A percentile compares a stretch with the other conserved stretches of the same genome.
Evolutionary conservation across 2,888 invertebrate species (phyloP).

Genomic region (Mayetiola destructor): DNA sequence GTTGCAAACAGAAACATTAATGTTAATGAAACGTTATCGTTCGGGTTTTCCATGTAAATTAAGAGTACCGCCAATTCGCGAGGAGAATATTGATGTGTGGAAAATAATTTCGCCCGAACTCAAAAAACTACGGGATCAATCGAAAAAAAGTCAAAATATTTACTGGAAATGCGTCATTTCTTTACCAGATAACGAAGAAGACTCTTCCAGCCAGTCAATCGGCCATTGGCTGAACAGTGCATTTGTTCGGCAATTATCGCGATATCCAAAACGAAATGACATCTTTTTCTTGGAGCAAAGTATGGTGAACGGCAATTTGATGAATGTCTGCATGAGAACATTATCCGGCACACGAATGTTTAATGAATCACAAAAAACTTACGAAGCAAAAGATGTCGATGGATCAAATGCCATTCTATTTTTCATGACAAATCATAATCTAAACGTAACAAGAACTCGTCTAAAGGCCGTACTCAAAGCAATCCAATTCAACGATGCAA

Average conservation of each 20-base stretch:
- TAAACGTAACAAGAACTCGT: constrained; percentile 23
- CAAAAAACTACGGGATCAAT: neutral
- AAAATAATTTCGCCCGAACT: constrained; percentile 5
- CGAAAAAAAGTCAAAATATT: constrained; percentile 17
- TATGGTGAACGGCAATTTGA: constrained; percentile 16
- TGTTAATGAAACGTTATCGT: constrained; percentile 38
- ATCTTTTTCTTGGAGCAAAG: constrained; percentile 13
- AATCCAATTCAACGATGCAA: constrained; percentile 23
- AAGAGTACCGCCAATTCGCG: constrained; percentile 21
- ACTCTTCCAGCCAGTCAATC: constrained; percentile 21
- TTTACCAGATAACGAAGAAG: constrained; percentile 37
- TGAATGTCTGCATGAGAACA: constrained; percentile 31
- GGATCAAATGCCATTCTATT: constrained; percentile 25
- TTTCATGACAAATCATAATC: constrained; percentile 22
- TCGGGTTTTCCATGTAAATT: constrained; percentile 31
- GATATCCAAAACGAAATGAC: neutral
- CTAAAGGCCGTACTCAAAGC: constrained; percentile 25
- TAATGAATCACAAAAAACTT: constrained; percentile 24
- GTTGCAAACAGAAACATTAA: constrained; percentile 35
- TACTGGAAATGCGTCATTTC: constrained; percentile 51
- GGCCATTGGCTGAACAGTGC: constrained; percentile 21
- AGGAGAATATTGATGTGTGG: constrained; percentile 18
- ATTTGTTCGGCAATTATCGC: neutral
- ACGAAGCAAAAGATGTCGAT: constrained; percentile 7
- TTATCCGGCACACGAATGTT: constrained; percentile 24